These are phyloP conservation scores for Physeter macrocephalus DNA, from an alignment of 2,113 vertebrate species.

Conservation along the genomic window DNA sequence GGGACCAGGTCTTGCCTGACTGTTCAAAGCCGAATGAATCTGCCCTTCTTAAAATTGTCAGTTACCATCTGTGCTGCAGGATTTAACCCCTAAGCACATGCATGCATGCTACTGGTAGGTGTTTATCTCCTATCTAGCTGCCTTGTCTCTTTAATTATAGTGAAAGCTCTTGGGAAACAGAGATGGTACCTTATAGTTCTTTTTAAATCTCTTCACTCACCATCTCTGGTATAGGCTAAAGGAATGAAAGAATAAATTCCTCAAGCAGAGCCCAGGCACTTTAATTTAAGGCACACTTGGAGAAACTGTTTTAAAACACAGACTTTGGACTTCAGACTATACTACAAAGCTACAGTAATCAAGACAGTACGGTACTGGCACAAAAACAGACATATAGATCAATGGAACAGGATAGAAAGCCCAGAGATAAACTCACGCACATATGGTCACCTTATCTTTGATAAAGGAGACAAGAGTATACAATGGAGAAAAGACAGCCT, in stretches of 20 bases:
- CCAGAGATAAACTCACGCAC: too few species aligned
- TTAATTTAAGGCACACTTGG: background rate
- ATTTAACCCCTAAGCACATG: background rate
- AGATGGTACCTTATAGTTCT: background rate
- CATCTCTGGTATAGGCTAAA: background rate
- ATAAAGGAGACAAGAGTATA: too few species aligned
- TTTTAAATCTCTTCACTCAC: background rate
- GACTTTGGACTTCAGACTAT: background rate
- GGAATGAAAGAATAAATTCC: background rate
- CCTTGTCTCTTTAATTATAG: conserved; percentile 21
- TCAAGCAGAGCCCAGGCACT: background rate
- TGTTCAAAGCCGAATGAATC: background rate
- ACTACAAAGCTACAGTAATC: too few species aligned
- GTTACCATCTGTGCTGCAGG: background rate
- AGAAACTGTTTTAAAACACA: background rate
- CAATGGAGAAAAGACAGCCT: too few species aligned
- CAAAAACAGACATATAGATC: too few species aligned
- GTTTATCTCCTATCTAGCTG: background rate
- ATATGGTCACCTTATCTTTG: too few species aligned
- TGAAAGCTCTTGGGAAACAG: background rate
- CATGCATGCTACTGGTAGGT: background rate
- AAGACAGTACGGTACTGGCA: too few species aligned
- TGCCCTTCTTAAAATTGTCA: background rate
- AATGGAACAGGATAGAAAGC: too few species aligned
- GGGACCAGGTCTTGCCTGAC: background rate